Conservation (phyloP, 2,797 vertebrate genomes). For the Spatula versicolor region DNA sequence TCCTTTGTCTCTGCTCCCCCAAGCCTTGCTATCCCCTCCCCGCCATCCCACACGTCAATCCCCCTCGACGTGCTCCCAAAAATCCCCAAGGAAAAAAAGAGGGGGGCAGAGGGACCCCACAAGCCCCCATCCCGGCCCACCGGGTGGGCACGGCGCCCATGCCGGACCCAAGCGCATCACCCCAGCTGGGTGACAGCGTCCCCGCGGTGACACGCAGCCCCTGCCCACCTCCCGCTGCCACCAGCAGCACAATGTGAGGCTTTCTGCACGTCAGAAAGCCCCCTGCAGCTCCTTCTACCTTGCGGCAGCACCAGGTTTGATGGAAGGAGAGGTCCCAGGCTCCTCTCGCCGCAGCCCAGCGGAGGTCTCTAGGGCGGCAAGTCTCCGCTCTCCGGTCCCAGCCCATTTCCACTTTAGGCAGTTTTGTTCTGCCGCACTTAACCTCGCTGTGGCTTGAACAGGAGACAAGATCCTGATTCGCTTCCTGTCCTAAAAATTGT, state of each 20-base stretch:
- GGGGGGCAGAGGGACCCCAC: background rate
- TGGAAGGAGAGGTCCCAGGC: background rate
- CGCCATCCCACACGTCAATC: fast-evolving
- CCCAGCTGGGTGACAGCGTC: background rate
- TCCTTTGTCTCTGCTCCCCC: background rate
- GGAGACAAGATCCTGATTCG: background rate
- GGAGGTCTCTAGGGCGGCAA: background rate
- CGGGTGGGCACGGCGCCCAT: background rate
- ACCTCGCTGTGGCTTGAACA: background rate
- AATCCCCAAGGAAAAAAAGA: background rate
- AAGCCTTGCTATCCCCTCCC: background rate
- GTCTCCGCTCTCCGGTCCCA: background rate
- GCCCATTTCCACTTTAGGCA: background rate
- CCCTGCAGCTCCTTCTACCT: background rate
- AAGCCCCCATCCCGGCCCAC: fast-evolving
- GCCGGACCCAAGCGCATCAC: fast-evolving
- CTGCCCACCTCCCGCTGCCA: no score
- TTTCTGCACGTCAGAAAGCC: background rate
- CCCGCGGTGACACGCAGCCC: background rate
- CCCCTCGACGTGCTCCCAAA: background rate
- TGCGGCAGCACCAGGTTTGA: background rate
- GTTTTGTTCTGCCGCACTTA: background rate
- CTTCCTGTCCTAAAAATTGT: background rate
- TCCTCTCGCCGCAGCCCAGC: background rate
- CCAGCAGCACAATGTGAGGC: background rate